phyloP scores from a whole-genome alignment of 1,140 invertebrate species.

The Zaprionus ghesquierei region DNA sequence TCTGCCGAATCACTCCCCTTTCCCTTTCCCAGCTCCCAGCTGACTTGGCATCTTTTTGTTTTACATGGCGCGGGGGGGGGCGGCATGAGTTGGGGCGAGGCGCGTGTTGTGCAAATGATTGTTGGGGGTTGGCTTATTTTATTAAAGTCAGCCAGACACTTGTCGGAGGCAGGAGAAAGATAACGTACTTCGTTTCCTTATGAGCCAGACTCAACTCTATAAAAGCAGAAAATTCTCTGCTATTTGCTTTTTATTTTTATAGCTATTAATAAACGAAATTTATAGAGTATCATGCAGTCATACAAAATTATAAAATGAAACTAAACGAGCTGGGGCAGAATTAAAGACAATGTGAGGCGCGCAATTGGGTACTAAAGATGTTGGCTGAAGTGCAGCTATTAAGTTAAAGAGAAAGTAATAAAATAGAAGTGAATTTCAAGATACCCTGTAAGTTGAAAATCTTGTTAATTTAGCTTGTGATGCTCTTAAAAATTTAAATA shows the following conservation, averaged over 20 bases:
- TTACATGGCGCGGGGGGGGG: slow-evolving; percentile 9
- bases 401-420: neutral
- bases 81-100: neutral
- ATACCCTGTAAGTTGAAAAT: too few species aligned
- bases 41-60: slow-evolving; percentile 60
- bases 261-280: slow-evolving; percentile 23
- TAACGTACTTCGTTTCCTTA: too few species aligned
- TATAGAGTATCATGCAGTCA: neutral
- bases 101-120: slow-evolving; percentile 49
- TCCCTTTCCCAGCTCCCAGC: neutral
- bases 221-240: slow-evolving; percentile 11
- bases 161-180: neutral
- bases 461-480: accelerated
- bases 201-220: slow-evolving; percentile 14
- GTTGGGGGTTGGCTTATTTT: slow-evolving; percentile 52
- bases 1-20: neutral
- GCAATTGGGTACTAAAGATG: neutral
- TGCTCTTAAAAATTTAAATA: neutral
- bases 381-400: neutral
- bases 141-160: slow-evolving; percentile 43
- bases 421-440: neutral
- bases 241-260: slow-evolving; percentile 13
- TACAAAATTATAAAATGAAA: neutral
- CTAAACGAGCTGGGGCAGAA: neutral
- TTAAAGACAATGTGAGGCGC: neutral